These are phyloP conservation scores for Cantharis rufa DNA, from an alignment of 2,888 invertebrate species.

Conservation along the genomic window DNA sequence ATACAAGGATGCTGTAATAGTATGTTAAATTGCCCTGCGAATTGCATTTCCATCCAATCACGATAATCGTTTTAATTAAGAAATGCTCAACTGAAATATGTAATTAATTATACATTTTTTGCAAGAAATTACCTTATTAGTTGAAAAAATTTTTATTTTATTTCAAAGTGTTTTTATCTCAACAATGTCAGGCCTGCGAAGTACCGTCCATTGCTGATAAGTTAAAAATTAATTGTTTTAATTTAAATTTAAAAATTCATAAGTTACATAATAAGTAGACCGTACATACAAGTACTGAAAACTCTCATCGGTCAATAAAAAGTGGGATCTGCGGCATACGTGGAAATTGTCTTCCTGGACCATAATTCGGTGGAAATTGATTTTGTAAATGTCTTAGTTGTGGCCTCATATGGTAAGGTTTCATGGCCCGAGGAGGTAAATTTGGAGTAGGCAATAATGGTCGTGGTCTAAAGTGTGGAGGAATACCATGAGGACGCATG, in stretches of 20 bases:
- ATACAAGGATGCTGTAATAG: neutral
- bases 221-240: too few species aligned
- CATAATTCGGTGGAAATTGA: neutral
- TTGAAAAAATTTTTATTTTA: too few species aligned
- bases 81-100: neutral
- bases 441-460: neutral
- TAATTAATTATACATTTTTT: neutral
- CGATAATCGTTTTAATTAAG: neutral
- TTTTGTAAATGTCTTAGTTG: neutral
- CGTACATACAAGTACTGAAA: too few species aligned
- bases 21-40: neutral
- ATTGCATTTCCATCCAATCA: neutral
- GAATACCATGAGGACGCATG: neutral
- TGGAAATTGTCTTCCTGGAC: neutral
- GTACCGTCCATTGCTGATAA: too few species aligned
- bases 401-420: neutral
- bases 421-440: neutral
- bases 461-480: neutral
- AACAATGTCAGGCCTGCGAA: too few species aligned
- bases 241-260: too few species aligned
- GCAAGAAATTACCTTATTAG: neutral
- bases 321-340: neutral
- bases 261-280: too few species aligned
- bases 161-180: too few species aligned
- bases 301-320: too few species aligned